Conservation (phyloP, 2,888 invertebrate species). For the Lagria hirta region DNA sequence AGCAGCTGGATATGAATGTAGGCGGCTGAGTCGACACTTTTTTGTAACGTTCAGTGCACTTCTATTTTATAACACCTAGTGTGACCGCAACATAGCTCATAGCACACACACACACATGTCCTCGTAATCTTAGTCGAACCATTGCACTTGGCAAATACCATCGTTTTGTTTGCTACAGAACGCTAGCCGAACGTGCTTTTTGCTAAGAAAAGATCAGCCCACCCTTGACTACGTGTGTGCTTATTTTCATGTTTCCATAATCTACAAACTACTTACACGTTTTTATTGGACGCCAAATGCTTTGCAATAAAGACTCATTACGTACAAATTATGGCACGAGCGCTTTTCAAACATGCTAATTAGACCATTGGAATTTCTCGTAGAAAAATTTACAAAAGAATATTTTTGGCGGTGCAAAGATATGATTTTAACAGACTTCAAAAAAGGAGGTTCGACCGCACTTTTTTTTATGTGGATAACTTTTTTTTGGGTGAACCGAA, state of each 20-base stretch:
- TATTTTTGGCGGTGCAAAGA: no score
- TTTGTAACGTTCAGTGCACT: conserved; percentile 20
- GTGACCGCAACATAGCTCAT: conserved; percentile 17
- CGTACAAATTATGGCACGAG: conserved; percentile 17
- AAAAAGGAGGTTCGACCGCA: no score
- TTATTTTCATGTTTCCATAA: conserved; percentile 21
- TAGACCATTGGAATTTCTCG: no score
- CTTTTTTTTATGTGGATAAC: no score
- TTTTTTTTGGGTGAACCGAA: no score
- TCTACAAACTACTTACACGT: conserved; percentile 20
- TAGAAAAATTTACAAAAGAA: no score
- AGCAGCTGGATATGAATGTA: conserved; percentile 20
- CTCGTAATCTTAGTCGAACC: conserved; percentile 19
- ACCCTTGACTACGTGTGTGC: conserved; percentile 20
- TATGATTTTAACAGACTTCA: no score
- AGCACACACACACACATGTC: no score
- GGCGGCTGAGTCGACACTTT: conserved; percentile 20
- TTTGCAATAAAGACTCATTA: conserved; percentile 18
- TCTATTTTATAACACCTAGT: conserved; percentile 7
- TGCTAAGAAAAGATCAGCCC: conserved; percentile 17
- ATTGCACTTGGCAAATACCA: conserved; percentile 24
- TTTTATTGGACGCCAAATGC: conserved; percentile 16
- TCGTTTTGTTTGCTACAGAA: conserved; percentile 19
- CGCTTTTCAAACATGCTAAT: conserved; percentile 6
- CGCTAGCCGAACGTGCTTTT: conserved; percentile 25